These are phyloP conservation scores for Campoletis sonorensis DNA, from an alignment of 1,140 invertebrate genomes.

Conservation along the genomic window DNA sequence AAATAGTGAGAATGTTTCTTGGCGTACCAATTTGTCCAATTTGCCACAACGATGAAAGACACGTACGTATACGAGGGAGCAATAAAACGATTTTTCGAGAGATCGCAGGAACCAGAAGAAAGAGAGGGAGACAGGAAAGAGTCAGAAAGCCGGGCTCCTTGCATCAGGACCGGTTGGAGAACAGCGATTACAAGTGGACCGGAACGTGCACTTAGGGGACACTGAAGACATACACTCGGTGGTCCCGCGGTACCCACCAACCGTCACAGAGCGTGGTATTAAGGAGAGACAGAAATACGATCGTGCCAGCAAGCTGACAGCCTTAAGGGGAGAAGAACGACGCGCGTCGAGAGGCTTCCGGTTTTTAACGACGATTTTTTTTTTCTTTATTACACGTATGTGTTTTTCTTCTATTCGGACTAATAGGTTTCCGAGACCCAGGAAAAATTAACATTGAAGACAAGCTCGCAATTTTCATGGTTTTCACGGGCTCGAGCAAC, in stretches of 20 bases:
- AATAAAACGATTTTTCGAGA: slow-evolving; percentile 7
- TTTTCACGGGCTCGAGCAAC: background rate
- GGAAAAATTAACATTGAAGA: background rate
- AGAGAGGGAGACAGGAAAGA: slow-evolving; percentile 25
- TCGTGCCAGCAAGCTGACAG: slow-evolving; percentile 1
- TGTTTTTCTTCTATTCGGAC: background rate
- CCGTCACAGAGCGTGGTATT: background rate
- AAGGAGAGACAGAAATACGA: background rate
- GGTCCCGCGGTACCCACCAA: slow-evolving; percentile 16
- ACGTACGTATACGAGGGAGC: background rate
- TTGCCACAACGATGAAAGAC: slow-evolving; percentile 18
- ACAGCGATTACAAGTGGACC: slow-evolving; percentile 47
- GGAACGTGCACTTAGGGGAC: slow-evolving; percentile 44
- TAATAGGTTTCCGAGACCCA: background rate
- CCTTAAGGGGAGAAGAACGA: background rate
- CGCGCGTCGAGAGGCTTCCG: background rate
- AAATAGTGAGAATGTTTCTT: background rate
- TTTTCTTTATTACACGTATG: background rate
- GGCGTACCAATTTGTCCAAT: slow-evolving; percentile 39
- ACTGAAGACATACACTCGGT: slow-evolving; percentile 23
- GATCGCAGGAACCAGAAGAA: background rate
- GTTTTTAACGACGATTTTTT: background rate
- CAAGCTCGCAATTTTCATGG: background rate
- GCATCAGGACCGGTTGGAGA: slow-evolving; percentile 45
- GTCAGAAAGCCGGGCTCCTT: background rate